phyloP scores from a whole-genome alignment of 2,113 vertebrate genomes.

The Sphyrna mokarran region DNA sequence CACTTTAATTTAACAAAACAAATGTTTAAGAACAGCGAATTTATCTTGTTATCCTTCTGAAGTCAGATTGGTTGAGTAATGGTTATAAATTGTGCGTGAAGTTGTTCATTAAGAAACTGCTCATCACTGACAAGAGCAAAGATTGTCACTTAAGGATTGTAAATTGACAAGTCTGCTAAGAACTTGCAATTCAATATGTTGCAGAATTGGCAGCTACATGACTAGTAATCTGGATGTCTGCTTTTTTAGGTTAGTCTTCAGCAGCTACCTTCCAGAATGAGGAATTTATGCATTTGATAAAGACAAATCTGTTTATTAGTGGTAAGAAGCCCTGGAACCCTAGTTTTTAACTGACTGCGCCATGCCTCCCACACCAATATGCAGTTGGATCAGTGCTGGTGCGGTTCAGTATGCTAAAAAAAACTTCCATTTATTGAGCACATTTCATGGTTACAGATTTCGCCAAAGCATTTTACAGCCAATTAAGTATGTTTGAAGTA shows the following conservation, averaged over 20 bases:
- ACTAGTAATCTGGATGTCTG: neutral
- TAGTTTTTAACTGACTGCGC: neutral
- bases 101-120: neutral
- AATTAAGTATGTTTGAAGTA: neutral
- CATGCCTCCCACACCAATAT: neutral
- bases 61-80: neutral
- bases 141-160: neutral
- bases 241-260: neutral
- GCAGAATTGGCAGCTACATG: neutral
- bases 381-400: neutral
- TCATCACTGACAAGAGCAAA: neutral
- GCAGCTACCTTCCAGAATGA: neutral
- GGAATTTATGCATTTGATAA: neutral
- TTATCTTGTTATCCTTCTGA: neutral
- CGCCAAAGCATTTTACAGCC: neutral
- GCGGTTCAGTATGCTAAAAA: neutral
- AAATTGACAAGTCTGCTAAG: neutral
- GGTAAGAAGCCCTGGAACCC: neutral
- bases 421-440: neutral
- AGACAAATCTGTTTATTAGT: neutral
- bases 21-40: neutral
- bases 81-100: neutral
- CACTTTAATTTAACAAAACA: neutral
- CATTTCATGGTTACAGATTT: neutral
- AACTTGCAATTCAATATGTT: neutral